Evolutionary conservation across 1,140 invertebrate species (phyloP).

Genomic region (Aphis craccivora): DNA sequence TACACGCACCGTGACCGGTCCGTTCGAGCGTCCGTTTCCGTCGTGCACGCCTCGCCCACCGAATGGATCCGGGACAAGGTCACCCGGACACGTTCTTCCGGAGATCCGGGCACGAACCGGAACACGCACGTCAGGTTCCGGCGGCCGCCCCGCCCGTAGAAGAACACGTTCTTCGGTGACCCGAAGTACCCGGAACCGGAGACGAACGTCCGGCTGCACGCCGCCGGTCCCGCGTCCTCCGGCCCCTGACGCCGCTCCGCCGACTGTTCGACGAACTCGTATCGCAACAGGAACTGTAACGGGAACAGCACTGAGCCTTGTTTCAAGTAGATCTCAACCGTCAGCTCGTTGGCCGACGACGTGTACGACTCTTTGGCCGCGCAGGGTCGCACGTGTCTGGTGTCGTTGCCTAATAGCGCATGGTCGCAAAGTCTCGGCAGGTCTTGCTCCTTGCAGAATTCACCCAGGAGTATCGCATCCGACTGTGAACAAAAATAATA

Average conservation of each 20-base stretch:
- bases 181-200: conserved; percentile 67
- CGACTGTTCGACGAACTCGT: conserved; percentile 75
- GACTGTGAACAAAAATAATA: conserved; percentile 59
- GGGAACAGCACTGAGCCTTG: conserved; percentile 81
- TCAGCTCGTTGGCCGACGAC: conserved; percentile 74
- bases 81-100: conserved; percentile 65
- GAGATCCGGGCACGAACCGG: conserved; percentile 75
- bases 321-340: conserved; percentile 75
- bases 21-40: conserved; percentile 72
- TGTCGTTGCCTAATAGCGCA: conserved; percentile 76
- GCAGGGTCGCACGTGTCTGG: conserved; percentile 77
- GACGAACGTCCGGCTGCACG: conserved; percentile 71
- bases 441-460: conserved; percentile 72
- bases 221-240: conserved; percentile 64
- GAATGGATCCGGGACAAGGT: conserved; percentile 11
- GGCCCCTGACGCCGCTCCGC: conserved; percentile 66
- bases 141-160: conserved; percentile 80
- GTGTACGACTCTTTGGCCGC: conserved; percentile 80
- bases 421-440: conserved; percentile 78
- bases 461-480: conserved; percentile 72
- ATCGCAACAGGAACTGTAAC: conserved; percentile 77
- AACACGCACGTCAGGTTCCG: conserved; percentile 78
- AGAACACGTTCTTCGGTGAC: conserved; percentile 81
- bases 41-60: conserved; percentile 66
- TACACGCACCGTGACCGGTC: conserved; percentile 72